Percentiles rank a stretch among this genome's conserved stretches.
These are phyloP conservation scores for Drosophila dunni DNA, from an alignment of 1,140 invertebrate genomes.

Conservation along the genomic window DNA sequence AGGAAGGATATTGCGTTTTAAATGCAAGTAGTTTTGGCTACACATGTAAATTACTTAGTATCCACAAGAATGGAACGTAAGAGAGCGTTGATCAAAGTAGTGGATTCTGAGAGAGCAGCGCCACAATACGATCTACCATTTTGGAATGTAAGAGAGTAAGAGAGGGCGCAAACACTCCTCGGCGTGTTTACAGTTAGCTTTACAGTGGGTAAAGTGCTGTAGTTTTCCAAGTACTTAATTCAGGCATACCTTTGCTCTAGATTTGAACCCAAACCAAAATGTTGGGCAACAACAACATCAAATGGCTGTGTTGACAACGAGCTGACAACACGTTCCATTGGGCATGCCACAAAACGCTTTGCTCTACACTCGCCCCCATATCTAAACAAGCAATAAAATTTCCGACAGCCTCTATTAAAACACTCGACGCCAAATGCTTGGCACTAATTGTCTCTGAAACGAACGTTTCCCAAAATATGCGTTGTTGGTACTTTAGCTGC, in stretches of 20 bases:
- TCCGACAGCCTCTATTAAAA: conserved; percentile 54
- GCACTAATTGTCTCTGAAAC: conserved; percentile 69
- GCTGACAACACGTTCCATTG: conserved; percentile 39
- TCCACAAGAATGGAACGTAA: neutral
- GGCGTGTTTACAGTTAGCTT: no score
- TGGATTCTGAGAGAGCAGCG: neutral
- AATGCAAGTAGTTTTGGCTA: neutral
- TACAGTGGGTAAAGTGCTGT: neutral
- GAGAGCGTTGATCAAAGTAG: neutral
- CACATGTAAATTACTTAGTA: neutral
- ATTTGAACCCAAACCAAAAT: conserved; percentile 2
- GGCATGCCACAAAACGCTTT: conserved; percentile 33
- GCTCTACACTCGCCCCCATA: conserved; percentile 19
- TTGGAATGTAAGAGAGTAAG: no score
- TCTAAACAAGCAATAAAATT: conserved; percentile 72
- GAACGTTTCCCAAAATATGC: conserved; percentile 67
- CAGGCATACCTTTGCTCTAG: neutral
- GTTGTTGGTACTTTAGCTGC: conserved; percentile 2
- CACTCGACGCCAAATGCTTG: conserved; percentile 68
- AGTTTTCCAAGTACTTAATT: neutral
- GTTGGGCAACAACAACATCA: conserved; percentile 9
- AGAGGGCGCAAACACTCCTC: no score
- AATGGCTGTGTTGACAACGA: conserved; percentile 44
- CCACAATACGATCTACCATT: no score
- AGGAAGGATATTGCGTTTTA: neutral